Percentiles rank a stretch among this genome's conserved stretches.
Evolutionary conservation across 2,113 vertebrate genomes (phyloP).

Genomic region (Blennius ocellaris): DNA sequence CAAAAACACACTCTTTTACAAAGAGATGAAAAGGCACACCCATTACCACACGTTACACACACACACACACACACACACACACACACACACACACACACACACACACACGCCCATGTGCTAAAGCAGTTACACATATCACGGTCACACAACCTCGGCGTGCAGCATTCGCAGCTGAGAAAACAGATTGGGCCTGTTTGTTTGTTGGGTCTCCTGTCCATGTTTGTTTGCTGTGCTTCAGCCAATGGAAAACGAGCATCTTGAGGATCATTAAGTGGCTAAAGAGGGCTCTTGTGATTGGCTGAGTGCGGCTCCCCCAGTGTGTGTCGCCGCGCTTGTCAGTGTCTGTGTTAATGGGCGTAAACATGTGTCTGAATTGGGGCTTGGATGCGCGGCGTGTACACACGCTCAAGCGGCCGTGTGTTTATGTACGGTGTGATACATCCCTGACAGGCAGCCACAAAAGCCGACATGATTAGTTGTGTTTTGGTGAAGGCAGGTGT

Average conservation of each 20-base stretch:
- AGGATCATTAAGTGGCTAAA: slow-evolving; percentile 74
- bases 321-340: not conserved
- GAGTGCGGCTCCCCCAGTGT: slow-evolving; percentile 12
- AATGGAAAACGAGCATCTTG: slow-evolving; percentile 74
- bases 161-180: slow-evolving; percentile 75
- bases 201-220: slow-evolving; percentile 64
- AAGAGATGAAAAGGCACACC: slow-evolving; percentile 20
- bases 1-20: slow-evolving; percentile 6
- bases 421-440: slow-evolving; percentile 41
- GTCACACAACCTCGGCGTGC: slow-evolving; percentile 44
- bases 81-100: slow-evolving; percentile 28
- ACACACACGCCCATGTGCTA: not conserved
- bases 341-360: slow-evolving; percentile 46
- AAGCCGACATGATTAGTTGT: slow-evolving; percentile 57
- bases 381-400: slow-evolving; percentile 1
- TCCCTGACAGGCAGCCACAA: slow-evolving; percentile 52
- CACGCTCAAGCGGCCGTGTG: slow-evolving; percentile 13
- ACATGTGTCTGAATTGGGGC: slow-evolving; percentile 45
- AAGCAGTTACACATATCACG: slow-evolving; percentile 42
- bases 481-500: slow-evolving; percentile 56
- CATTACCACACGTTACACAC: slow-evolving; percentile 21
- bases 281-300: slow-evolving; percentile 61
- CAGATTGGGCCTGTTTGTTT: slow-evolving; percentile 76
- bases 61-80: too few species aligned
- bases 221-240: slow-evolving; percentile 75